Conservation (phyloP, 2,888 invertebrate species). For the Hofmannophila pseudospretella region DNA sequence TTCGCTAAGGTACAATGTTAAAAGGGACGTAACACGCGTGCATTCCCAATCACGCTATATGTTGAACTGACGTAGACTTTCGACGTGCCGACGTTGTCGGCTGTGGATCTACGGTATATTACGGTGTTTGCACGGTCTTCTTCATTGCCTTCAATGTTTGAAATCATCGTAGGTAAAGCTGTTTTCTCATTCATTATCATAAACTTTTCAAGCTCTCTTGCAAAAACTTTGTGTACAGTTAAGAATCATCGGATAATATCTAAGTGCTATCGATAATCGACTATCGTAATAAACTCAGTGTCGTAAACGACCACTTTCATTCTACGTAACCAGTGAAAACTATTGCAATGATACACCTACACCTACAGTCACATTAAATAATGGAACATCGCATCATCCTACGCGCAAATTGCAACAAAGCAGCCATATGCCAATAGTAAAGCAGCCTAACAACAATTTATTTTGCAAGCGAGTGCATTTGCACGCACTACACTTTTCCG, state of each 20-base stretch:
- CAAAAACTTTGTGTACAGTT: no score
- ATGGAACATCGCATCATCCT: not conserved
- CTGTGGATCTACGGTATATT: conserved; percentile 15
- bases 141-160: conserved; percentile 36
- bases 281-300: no score
- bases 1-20: conserved; percentile 43
- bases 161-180: conserved; percentile 8
- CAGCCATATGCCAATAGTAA: not conserved
- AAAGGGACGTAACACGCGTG: conserved; percentile 49
- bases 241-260: not conserved
- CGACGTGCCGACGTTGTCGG: not conserved
- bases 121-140: conserved; percentile 41
- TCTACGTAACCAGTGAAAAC: not conserved
- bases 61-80: conserved; percentile 46
- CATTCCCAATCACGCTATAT: conserved; percentile 46
- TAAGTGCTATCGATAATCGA: no score
- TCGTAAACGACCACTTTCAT: not conserved
- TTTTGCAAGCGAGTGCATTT: conserved; percentile 19
- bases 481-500: conserved; percentile 45
- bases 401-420: not conserved
- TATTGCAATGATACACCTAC: not conserved
- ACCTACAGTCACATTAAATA: not conserved
- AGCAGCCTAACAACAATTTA: not conserved
- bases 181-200: not conserved
- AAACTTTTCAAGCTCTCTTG: not conserved